phyloP scores from a whole-genome alignment of 2,113 vertebrate species.

The Pomatostomus ruficeps region DNA sequence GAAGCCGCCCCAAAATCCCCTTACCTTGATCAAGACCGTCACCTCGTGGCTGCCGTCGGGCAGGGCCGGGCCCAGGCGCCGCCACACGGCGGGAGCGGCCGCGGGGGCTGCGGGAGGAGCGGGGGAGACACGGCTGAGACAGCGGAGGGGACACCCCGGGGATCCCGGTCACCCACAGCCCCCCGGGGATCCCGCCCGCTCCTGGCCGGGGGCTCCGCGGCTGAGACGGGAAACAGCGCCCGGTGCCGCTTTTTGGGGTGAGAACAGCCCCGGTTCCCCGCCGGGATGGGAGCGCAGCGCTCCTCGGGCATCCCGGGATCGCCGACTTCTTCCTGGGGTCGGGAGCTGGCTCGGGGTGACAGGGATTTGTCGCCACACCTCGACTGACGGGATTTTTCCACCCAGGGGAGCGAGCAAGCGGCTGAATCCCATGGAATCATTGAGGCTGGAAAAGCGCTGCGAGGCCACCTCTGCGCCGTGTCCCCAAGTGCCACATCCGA shows the following conservation, averaged over 20 bases:
- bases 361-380: not conserved
- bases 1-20: fast-evolving
- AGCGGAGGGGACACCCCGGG: not conserved
- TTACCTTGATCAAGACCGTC: constrained; percentile 62
- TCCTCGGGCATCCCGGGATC: fast-evolving
- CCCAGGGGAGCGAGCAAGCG: not conserved
- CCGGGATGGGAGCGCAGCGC: fast-evolving
- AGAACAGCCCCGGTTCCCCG: fast-evolving
- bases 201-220: fast-evolving
- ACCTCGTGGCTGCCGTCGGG: constrained; percentile 33
- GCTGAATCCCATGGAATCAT: fast-evolving
- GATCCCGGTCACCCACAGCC: fast-evolving
- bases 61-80: not conserved
- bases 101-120: not conserved
- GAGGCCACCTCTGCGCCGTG: fast-evolving
- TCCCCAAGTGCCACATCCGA: not conserved
- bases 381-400: fast-evolving
- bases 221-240: no score
- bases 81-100: constrained; percentile 6
- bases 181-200: fast-evolving
- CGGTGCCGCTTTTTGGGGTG: not conserved
- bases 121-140: not conserved
- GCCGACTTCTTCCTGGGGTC: no score
- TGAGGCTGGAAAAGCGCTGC: fast-evolving
- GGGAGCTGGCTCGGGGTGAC: fast-evolving